Evolutionary conservation across 2,888 invertebrate species (phyloP).

Genomic region (Ophioninae sp.): DNA sequence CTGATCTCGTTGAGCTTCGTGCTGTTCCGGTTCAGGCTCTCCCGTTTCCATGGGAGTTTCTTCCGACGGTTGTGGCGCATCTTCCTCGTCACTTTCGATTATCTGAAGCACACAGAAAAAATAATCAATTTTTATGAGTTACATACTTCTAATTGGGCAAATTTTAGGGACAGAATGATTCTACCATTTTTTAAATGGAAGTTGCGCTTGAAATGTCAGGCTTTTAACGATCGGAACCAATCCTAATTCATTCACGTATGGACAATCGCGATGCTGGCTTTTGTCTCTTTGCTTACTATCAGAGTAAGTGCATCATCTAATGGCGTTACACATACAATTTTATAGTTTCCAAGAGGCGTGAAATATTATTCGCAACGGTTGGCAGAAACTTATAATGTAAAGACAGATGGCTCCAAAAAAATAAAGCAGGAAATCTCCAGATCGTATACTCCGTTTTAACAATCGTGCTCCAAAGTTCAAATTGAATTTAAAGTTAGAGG

Average conservation of each 20-base stretch:
- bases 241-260: not conserved
- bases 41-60: constrained; percentile 73
- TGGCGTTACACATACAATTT: not conserved
- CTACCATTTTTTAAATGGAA: not conserved
- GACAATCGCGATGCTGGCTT: not conserved
- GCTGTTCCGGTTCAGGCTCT: constrained; percentile 69
- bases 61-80: constrained; percentile 75
- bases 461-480: not conserved
- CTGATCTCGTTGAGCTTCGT: constrained; percentile 66
- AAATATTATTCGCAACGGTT: too few species aligned
- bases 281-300: not conserved
- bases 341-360: too few species aligned
- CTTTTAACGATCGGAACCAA: not conserved
- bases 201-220: not conserved
- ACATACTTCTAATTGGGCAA: too few species aligned
- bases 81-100: constrained; percentile 82
- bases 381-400: too few species aligned
- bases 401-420: too few species aligned
- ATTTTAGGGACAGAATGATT: not conserved
- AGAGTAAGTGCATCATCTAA: not conserved
- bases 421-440: too few species aligned
- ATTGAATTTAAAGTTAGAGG: not conserved
- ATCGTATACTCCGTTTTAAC: too few species aligned
- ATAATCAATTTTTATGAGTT: not conserved
- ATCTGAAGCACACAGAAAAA: constrained; percentile 69